Conservation (phyloP, 2,888 invertebrate species). For the Hanleya hanleyi region DNA sequence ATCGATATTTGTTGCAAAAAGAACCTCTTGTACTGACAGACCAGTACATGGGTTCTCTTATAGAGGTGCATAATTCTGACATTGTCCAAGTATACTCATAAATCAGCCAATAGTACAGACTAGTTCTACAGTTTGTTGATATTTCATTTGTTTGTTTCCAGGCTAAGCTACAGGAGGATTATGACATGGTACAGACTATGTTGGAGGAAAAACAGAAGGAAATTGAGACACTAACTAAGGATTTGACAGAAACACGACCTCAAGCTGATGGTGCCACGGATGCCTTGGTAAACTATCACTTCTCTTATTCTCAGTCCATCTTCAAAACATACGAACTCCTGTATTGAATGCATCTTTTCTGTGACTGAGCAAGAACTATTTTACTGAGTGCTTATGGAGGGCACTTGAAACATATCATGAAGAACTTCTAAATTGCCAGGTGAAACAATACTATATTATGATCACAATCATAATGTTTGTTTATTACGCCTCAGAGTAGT, state of each 20-base stretch:
- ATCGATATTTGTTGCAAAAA: background rate
- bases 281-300: conserved; percentile 36
- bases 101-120: too few relatives aligned
- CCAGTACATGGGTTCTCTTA: background rate
- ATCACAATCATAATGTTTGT: too few relatives aligned
- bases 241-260: conserved; percentile 52
- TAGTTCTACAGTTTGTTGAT: background rate
- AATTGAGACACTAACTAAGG: conserved; percentile 64
- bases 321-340: too few relatives aligned
- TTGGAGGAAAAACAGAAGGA: conserved; percentile 70
- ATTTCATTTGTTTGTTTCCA: conserved; percentile 34
- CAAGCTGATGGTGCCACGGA: conserved; percentile 7
- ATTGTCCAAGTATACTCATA: too few relatives aligned
- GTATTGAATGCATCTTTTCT: too few relatives aligned
- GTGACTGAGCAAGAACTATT: too few relatives aligned
- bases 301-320: background rate
- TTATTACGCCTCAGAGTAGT: too few relatives aligned
- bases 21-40: background rate
- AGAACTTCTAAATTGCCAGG: too few relatives aligned
- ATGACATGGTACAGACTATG: conserved; percentile 72
- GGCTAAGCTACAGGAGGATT: conserved; percentile 72
- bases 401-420: too few relatives aligned
- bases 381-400: too few relatives aligned
- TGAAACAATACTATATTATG: too few relatives aligned
- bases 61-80: too few relatives aligned